Evolutionary conservation across 2,113 vertebrate species (phyloP), one percentile per base, ranked within the genome.

Genomic region (Pavo muticus): DNA sequence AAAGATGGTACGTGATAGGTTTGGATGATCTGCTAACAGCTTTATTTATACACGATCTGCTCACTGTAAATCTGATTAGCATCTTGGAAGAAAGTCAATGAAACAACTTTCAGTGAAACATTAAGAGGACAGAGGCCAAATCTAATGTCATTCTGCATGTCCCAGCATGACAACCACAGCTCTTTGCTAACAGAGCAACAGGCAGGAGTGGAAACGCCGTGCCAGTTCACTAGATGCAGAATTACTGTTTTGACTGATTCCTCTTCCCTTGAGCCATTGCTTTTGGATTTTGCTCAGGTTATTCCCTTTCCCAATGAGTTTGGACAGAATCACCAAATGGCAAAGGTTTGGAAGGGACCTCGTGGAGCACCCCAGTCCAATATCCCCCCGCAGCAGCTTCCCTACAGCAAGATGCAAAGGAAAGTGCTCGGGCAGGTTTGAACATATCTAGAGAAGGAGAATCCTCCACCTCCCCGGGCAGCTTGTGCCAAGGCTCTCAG

Each of bases 191-290:
- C 25, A 47, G 44, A 14, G 60, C 18, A 4, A 2, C 1, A 3
- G 44, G 52, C 54, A 59, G 39, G 14, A 63, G 25, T 0, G 0
- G 30, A 69, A 37, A 4, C 1, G 39, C 56, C 16, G 19, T 1
- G 4, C 47, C 2, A 13, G 4, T 17, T 69, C 54, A 6, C 24
- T 1, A 30, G 48, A 47, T 0, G 0, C 14, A 56, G 9, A 88
- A 57, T 40, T 57, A 0, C 1, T 39, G 25, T 35, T 77, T 76
- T 11, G n/a, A 65, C 5, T 4, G 16, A 74, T 32, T 84, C 14
- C 24, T 42, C 32, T 90, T 54, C 1, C 1, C 42, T 70, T 27
- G 4, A 9, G 21, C 78, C 1, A 1, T 12, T 35, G 54, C 47
- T 45, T 40, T 52, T 23, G 29, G 50, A 1, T 40, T 88, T 23